Percentiles rank a stretch among this genome's conserved stretches.
phyloP scores from a whole-genome alignment of 2,797 vertebrate species.

The Podargus strigoides region DNA sequence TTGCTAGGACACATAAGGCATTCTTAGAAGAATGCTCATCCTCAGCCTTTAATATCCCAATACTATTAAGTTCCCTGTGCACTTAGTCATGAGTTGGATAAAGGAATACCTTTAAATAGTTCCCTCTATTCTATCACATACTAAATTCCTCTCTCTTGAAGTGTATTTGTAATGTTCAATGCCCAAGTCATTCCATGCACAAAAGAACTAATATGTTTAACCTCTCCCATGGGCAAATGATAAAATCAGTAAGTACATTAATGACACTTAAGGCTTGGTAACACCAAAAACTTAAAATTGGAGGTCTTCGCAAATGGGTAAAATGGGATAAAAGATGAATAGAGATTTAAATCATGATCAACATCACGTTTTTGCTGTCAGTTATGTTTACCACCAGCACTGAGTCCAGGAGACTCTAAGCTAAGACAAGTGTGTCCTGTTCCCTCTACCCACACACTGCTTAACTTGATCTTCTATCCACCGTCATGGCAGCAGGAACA shows the following conservation, averaged over 20 bases:
- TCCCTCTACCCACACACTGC: background rate
- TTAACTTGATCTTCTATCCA: background rate
- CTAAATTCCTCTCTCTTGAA: background rate
- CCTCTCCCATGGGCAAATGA: background rate
- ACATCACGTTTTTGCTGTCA: background rate
- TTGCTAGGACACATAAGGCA: background rate
- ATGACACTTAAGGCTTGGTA: background rate
- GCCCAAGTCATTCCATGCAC: background rate
- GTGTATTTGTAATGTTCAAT: background rate
- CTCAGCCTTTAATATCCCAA: background rate
- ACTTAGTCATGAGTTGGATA: background rate
- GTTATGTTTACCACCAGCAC: too few relatives aligned
- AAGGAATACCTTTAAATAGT: background rate
- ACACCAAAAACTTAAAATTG: background rate
- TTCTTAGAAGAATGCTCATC: background rate
- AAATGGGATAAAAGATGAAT: background rate
- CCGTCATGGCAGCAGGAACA: fast-evolving
- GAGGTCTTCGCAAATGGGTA: background rate
- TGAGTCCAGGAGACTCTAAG: background rate
- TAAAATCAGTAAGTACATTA: background rate
- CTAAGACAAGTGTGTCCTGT: background rate
- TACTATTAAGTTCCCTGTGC: background rate
- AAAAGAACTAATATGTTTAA: background rate
- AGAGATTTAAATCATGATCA: background rate
- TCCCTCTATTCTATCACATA: background rate